Evolutionary conservation across 2,888 invertebrate genomes (phyloP).

Genomic region (Dryobota labecula): DNA sequence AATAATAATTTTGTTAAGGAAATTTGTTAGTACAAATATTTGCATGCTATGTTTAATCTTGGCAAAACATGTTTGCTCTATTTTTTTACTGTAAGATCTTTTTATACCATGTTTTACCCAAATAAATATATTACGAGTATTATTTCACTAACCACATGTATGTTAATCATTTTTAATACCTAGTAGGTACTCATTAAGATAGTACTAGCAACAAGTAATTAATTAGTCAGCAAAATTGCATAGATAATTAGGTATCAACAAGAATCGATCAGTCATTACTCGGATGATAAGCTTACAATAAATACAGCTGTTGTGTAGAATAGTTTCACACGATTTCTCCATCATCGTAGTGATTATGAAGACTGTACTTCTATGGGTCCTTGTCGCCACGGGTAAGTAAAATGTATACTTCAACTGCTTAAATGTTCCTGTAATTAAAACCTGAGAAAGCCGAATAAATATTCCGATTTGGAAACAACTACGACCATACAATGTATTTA

Average conservation of each 20-base stretch:
- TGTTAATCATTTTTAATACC: background rate
- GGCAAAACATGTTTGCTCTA: no score
- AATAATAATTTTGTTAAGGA: no score
- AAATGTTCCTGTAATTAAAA: background rate
- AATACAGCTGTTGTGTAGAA: slow-evolving; percentile 28
- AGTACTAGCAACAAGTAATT: slow-evolving; percentile 5
- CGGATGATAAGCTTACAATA: slow-evolving; percentile 41
- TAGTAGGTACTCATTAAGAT: slow-evolving; percentile 24
- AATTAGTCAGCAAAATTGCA: slow-evolving; percentile 15
- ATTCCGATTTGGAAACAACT: background rate
- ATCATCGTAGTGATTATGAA: slow-evolving; percentile 32
- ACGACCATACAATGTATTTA: no score
- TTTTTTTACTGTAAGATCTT: no score
- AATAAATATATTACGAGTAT: no score
- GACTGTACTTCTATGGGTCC: slow-evolving; percentile 33
- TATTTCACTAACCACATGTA: no score
- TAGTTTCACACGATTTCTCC: slow-evolving; percentile 14
- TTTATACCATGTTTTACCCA: no score
- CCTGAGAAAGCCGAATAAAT: background rate
- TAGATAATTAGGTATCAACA: slow-evolving; percentile 5
- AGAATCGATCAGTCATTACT: slow-evolving; percentile 16
- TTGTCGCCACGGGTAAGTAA: slow-evolving; percentile 48
- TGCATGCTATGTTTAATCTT: no score
- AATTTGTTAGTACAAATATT: no score
- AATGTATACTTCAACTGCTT: background rate